Percentiles rank a stretch among this genome's conserved stretches.
Conservation (phyloP, 1,140 invertebrate species). For the Aphidius gifuensis region DNA sequence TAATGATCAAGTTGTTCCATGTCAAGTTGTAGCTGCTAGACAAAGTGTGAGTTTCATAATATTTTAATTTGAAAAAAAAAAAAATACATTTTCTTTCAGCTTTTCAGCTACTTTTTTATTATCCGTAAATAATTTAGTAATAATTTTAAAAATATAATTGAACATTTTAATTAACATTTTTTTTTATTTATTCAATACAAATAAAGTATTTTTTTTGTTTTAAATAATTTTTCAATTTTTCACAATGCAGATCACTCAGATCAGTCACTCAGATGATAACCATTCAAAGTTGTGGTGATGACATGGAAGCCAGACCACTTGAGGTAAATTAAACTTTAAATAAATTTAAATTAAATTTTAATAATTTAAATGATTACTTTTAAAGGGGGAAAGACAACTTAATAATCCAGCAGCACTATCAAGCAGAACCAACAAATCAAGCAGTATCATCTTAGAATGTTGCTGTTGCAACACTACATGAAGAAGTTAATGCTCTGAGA, state of each 20-base stretch:
- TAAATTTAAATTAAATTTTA: no score
- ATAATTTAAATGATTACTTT: neutral
- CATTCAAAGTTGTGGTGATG: slow-evolving; percentile 46
- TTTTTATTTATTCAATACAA: neutral
- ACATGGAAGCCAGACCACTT: slow-evolving; percentile 43
- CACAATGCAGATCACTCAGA: slow-evolving; percentile 30
- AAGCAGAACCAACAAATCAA: slow-evolving; percentile 51
- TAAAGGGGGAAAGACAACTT: slow-evolving; percentile 34
- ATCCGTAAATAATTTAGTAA: no score
- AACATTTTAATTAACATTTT: no score
- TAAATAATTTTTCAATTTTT: no score
- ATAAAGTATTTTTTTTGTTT: neutral
- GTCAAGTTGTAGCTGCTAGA: slow-evolving; percentile 31
- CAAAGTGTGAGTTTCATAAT: slow-evolving; percentile 23
- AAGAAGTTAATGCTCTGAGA: slow-evolving; percentile 57
- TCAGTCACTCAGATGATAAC: slow-evolving; percentile 40
- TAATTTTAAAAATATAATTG: no score
- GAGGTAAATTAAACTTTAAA: slow-evolving; percentile 40
- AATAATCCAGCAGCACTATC: slow-evolving; percentile 42
- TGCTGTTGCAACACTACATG: slow-evolving; percentile 49
- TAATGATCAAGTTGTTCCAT: slow-evolving; percentile 34
- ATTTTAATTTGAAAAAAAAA: slow-evolving; percentile 1
- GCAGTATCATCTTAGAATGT: slow-evolving; percentile 43
- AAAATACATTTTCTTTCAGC: no score
- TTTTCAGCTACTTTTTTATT: no score